These are phyloP conservation scores for Caretta caretta DNA, from an alignment of 2,113 vertebrate species.

Conservation along the genomic window DNA sequence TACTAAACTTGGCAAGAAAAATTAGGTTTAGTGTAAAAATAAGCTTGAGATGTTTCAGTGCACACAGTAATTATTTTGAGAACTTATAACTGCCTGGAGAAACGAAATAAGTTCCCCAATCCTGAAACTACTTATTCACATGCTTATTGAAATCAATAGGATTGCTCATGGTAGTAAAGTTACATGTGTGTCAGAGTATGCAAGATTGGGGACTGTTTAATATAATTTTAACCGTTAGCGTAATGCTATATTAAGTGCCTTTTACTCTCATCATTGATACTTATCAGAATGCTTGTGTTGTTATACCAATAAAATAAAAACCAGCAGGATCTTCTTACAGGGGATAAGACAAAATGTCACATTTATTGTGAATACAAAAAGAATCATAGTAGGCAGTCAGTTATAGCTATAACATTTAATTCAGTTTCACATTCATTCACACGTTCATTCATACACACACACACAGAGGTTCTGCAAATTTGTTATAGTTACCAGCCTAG, in stretches of 20 bases:
- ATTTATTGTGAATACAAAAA: too few species aligned
- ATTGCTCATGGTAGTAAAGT: background rate
- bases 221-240: background rate
- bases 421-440: too few species aligned
- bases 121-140: background rate
- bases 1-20: background rate
- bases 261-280: background rate
- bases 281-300: background rate
- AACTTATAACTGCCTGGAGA: background rate
- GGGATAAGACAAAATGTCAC: too few species aligned
- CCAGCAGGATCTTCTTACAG: too few species aligned
- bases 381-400: too few species aligned
- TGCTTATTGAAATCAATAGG: background rate
- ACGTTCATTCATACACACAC: too few species aligned
- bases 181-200: background rate
- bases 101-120: background rate
- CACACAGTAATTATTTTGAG: background rate
- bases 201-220: background rate
- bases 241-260: background rate
- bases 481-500: too few species aligned
- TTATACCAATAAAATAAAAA: too few species aligned
- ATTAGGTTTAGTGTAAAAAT: background rate
- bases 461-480: too few species aligned
- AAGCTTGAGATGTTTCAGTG: background rate
- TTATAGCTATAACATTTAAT: too few species aligned